Evolutionary conservation across 2,797 vertebrate species (phyloP), one percentile per base, ranked within the genome.

Genomic region (Neomorphus geoffroyi): DNA sequence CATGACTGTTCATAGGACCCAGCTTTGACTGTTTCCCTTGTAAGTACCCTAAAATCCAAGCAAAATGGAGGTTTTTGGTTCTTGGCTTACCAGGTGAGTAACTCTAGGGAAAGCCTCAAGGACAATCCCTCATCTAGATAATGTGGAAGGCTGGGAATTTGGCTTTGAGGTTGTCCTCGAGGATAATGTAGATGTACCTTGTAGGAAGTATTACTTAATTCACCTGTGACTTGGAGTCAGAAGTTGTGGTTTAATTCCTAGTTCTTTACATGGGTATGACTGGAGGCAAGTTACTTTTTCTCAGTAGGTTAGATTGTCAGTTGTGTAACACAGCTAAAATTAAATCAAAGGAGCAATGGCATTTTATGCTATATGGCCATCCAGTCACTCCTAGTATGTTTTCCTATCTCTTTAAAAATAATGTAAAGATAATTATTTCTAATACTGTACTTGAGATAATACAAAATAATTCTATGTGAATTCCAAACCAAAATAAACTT

Each of bases 81-180:
- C 80, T 86, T 82, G 64, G 43, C 62, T 93, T 15, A 73, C 13
- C 18, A 62, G 23, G 23, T 70, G 60, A 56, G 62, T 79, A 66
- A 70, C 26, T 72, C 9, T 53, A 41, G 84, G 77, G 66, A 73
- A 95, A 90, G 51, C 66, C 93, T 86, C 62, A 84, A 15, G 2
- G 94, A 46, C 70, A 60, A 77, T 93, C 62, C 46, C 1, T 10
- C 77, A 84, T 75, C 65, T 56, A 92, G 88, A 77, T 93, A 88
- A 84, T 15, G 8, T 2, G 2, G 18, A 90, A 90, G 56, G n/a
- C 60, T 81, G 74, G 86, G 90, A 92, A 92, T 81, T 79, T 88
- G 92, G 60, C 73, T 95, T 88, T 88, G 78, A 88, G 90, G 43
- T 88, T 93, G 43, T 88, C 90, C 88, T 95, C 73, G 70, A 92